Base-by-base conservation (phyloP, 1,140 invertebrate genomes). In the Battus philenor region DNA sequence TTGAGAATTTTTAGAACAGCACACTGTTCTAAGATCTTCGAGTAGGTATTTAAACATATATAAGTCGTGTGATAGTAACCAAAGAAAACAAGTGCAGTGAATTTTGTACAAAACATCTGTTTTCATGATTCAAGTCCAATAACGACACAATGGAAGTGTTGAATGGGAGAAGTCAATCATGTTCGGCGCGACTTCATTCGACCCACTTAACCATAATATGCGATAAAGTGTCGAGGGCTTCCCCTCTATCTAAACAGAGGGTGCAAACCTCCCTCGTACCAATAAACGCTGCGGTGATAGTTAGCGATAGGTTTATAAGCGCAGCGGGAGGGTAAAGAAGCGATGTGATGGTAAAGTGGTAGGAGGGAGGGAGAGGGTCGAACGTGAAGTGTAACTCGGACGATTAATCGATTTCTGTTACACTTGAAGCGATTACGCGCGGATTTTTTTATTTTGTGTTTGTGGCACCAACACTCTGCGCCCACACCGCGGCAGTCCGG, bases 391-490 rank as follows among this genome's bases (percentile, higher is more conserved):
- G 48, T 44, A 50, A 54, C 43, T 46, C 39, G 57, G 41, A 38
- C 51, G 57, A 44, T 66, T 66, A 63, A 69, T 66, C 62, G 57
- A 63, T 66, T 69, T 62, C 36, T 53, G 50, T 46, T 41, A 55
- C 54, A 47, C 47, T 61, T 53, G 54, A 54, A 45, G 39, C 34
- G 51, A 55, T 55, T 52, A 59, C 49, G 41, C 36, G 47, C 50
- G 50, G 47, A 36, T 52, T 32, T 47, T 49, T 29, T n/a, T n/a
- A n/a, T n/a, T 36, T 51, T 53, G 38, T 54, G 53, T 57, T 64
- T 64, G 55, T 64, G 47, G 59, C 50, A 44, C 50, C n/a, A n/a
- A n/a, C n/a, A n/a, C n/a, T n/a, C n/a, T n/a, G n/a, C n/a, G n/a
- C n/a, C n/a, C n/a, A n/a, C n/a, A n/a, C n/a, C n/a, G n/a, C n/a